These are phyloP conservation scores for Rhopalosiphum nymphaeae DNA, from an alignment of 2,888 invertebrate species.

Conservation along the genomic window DNA sequence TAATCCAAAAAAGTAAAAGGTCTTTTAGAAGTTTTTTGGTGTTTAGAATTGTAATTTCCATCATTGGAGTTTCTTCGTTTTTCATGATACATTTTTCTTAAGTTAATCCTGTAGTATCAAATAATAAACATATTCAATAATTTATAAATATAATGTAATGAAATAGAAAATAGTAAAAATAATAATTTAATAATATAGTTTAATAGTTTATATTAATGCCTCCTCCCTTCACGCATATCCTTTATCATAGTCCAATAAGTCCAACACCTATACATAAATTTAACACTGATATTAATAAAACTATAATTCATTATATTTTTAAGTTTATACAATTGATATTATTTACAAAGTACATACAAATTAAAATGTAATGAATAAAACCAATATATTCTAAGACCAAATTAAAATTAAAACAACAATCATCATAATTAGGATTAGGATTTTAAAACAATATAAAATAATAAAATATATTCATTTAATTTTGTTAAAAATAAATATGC, in stretches of 20 bases:
- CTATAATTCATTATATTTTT: slow-evolving; percentile 28
- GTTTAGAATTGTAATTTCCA: slow-evolving; percentile 39
- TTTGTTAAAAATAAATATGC: neutral
- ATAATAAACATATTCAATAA: neutral
- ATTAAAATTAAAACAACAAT: neutral
- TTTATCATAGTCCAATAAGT: neutral
- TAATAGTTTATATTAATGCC: slow-evolving; percentile 21
- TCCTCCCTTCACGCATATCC: slow-evolving; percentile 48
- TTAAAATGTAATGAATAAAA: slow-evolving; percentile 20
- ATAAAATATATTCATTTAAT: neutral
- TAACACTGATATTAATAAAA: slow-evolving; percentile 14
- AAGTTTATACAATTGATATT: slow-evolving; percentile 44
- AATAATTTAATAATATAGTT: neutral
- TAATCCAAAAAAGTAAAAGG: slow-evolving; percentile 75
- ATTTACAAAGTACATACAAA: slow-evolving; percentile 16
- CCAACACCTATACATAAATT: slow-evolving; percentile 37
- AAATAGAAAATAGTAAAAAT: neutral
- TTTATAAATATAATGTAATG: neutral
- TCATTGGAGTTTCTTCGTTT: slow-evolving; percentile 41
- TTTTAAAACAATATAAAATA: neutral
- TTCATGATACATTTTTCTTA: slow-evolving; percentile 50
- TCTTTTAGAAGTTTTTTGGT: slow-evolving; percentile 25
- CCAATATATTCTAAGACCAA: neutral
- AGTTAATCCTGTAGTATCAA: slow-evolving; percentile 49
- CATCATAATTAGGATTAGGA: neutral